Base-by-base conservation (phyloP, 2,888 invertebrate genomes). In the Peribatodes rhomboidaria region DNA sequence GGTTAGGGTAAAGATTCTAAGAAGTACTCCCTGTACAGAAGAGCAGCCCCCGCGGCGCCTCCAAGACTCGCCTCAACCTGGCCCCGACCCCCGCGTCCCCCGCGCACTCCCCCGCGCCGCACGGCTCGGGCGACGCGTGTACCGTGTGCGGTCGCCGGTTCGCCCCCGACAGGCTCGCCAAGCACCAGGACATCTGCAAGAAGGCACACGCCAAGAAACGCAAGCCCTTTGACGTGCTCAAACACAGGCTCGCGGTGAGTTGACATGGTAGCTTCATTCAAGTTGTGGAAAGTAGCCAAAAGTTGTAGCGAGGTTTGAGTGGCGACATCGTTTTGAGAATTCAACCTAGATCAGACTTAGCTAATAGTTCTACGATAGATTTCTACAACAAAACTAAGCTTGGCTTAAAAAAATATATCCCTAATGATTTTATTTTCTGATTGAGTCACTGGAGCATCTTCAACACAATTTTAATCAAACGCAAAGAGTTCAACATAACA, bases 181-280 rank as follows among this genome's bases (percentile, higher is more conserved):
- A 96, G 74, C 99, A 99, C 87, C 95, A 97, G 86, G 94, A 95
- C 31, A 97, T 98, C 69, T 99, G 99, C 88, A 90, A 95, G 72
- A 97, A 97, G 83, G 94, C 97, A 0, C 92, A 94, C 50, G 90
- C 94, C 64, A 98, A 98, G 87, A 98, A 97, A 82, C 94, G 99
- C 71, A 99, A 98, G 92, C 95, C 96, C 0, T 99, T 98, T 85
- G 99, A 99, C 88, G 96, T 97, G 1, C 95, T 97, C 46, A 98
- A 97, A 81, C 98, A 98, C 87, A 94, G 99, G n/a, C 95, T 98
- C 0, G 89, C 90, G 69, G 94, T 94, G 14, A 89, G 90, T 72
- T 61, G 10, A 22, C 46, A n/a, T 11, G 14, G 39, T 7, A 16
- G 16, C 0, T 41, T 7, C 13, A 11, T 37, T 7, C 6, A 4